Conservation (phyloP, 1,140 invertebrate species). For the Megalonaias nervosa region DNA sequence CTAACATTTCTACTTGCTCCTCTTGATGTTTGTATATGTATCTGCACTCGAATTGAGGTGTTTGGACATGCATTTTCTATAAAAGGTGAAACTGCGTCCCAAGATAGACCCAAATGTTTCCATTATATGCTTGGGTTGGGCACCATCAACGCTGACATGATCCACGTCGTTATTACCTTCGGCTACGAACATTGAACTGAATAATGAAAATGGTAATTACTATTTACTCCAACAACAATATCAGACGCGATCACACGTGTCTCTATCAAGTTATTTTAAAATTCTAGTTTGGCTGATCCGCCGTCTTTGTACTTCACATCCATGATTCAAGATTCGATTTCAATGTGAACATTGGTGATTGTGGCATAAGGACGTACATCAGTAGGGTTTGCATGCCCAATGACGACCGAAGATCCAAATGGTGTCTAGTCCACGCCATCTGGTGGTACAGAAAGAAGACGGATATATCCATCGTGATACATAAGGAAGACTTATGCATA, state of each 20-base stretch:
- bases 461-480: slow-evolving; percentile 46
- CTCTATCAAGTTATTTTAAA: slow-evolving; percentile 26
- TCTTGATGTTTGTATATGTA: too few relatives aligned
- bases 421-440: slow-evolving; percentile 45
- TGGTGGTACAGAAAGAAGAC: slow-evolving; percentile 34
- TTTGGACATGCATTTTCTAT: too few relatives aligned
- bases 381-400: slow-evolving; percentile 38
- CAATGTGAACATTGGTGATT: slow-evolving; percentile 34
- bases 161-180: too few relatives aligned
- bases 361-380: slow-evolving; percentile 35
- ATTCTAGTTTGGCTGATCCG: slow-evolving; percentile 20
- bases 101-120: too few relatives aligned
- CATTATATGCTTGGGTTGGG: too few relatives aligned
- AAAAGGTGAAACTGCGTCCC: too few relatives aligned
- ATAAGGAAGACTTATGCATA: slow-evolving; percentile 45
- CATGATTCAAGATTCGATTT: slow-evolving; percentile 22
- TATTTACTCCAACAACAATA: slow-evolving; percentile 24
- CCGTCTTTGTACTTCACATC: slow-evolving; percentile 40
- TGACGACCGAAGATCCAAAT: slow-evolving; percentile 44
- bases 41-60: too few relatives aligned
- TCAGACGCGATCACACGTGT: slow-evolving; percentile 27
- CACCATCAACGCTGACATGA: too few relatives aligned
- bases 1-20: too few relatives aligned
- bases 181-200: too few relatives aligned
- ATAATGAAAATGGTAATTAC: neutral